Evolutionary conservation across 1,140 invertebrate genomes (phyloP), one percentile per base, ranked within the genome.

Genomic region (Bombyx mandarina): DNA sequence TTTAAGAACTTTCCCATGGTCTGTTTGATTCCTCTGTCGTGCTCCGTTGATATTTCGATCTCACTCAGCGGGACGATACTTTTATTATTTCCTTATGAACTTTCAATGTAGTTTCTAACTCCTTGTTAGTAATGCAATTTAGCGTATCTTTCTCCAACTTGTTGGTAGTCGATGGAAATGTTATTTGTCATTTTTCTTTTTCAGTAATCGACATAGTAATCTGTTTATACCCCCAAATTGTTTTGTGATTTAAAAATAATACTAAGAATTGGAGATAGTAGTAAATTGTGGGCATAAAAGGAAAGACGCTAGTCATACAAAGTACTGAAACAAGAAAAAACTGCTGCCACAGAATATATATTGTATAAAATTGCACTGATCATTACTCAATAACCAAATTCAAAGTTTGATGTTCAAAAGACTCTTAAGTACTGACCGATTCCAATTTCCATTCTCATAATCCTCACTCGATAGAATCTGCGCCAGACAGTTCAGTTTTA

Each of bases 61-160:
- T 58, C 62, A 67, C 63, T 53, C 63, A 65, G 53, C 66, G 63
- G 68, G 67, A 67, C 66, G 71, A 77, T 80, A 79, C 75, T 77
- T 83, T 77, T 82, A 77, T 80, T 82, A 78, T 84, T 75, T 73
- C 70, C 66, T 73, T 67, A 69, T 62, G 56, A 72, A 75, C 64
- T 74, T 67, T 56, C 57, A 68, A 57, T 66, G 65, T 68, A 70
- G 67, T 73, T 68, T 58, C 44, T 50, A 63, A 67, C 54, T 71
- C 66, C 54, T 64, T 67, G 51, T 57, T 60, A 61, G 69, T 75
- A 73, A 63, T 73, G 50, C 51, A 62, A 62, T 63, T 65, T 73
- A 63, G 66, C 70, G 65, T 62, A 58, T 35, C 26, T 35, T 35
- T 35, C 26, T 35, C 26, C 26, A 35, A 35, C 26, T 35, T 35